Evolutionary conservation across 2,888 invertebrate species (phyloP).

Genomic region (Melipona beecheii): DNA sequence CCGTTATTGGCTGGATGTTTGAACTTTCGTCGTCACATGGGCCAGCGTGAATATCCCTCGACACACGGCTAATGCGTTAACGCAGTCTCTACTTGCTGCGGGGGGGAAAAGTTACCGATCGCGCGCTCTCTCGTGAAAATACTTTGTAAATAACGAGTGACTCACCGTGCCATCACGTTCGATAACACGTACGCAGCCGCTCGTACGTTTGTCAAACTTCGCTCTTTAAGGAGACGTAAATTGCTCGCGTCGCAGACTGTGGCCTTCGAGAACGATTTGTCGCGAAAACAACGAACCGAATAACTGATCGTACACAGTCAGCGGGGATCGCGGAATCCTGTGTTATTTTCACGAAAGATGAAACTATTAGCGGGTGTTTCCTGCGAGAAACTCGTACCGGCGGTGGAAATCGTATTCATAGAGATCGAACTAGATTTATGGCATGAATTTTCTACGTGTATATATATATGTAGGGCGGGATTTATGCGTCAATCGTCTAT

Average conservation of each 20-base stretch:
- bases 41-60: too few relatives aligned
- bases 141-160: conserved; percentile 11
- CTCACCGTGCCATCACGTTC: background rate
- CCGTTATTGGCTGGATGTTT: background rate
- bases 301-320: background rate
- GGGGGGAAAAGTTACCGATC: background rate
- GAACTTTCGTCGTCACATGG: background rate
- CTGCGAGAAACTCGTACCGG: background rate
- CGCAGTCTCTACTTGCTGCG: too few relatives aligned
- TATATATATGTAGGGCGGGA: background rate
- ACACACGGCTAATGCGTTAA: background rate
- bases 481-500: background rate
- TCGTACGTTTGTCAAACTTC: conserved; percentile 37
- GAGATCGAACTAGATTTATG: conserved; percentile 14
- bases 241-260: conserved; percentile 23
- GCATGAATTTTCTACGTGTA: background rate
- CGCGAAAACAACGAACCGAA: background rate
- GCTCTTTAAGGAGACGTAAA: conserved; percentile 2
- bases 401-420: background rate
- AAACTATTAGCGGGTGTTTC: background rate
- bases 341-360: conserved; percentile 25
- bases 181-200: conserved; percentile 17
- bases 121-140: background rate
- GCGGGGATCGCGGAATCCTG: background rate
- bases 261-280: conserved; percentile 9